phyloP scores from a whole-genome alignment of 2,888 invertebrate species.

The Mesorhabditis belari region DNA sequence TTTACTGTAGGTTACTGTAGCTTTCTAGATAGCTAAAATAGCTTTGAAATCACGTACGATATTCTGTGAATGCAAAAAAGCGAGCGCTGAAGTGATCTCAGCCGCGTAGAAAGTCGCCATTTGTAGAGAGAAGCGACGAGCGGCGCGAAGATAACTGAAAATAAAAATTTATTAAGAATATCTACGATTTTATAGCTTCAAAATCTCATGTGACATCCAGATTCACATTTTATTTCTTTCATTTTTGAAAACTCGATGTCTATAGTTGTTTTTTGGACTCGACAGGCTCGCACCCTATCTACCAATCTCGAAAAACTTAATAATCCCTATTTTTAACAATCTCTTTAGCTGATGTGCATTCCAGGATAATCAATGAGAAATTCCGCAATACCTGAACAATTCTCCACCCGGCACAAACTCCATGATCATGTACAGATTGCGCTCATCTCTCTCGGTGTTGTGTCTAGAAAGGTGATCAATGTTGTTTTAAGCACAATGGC shows the following conservation, averaged over 20 bases:
- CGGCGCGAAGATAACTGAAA: slow-evolving; percentile 25
- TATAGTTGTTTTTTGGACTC: too few species aligned
- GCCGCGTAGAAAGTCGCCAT: slow-evolving; percentile 85
- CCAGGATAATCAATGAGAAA: too few species aligned
- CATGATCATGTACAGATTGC: slow-evolving; percentile 89
- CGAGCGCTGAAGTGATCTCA: slow-evolving; percentile 85
- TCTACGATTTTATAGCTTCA: not conserved
- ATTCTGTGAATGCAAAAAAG: slow-evolving; percentile 81
- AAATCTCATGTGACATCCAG: not conserved
- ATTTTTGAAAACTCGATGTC: too few species aligned
- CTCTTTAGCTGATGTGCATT: too few species aligned
- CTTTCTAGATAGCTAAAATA: too few species aligned
- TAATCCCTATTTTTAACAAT: too few species aligned
- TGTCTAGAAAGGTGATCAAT: slow-evolving; percentile 72
- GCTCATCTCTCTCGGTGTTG: slow-evolving; percentile 83
- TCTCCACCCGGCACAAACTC: slow-evolving; percentile 96
- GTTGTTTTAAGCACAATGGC: too few species aligned
- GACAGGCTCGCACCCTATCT: too few species aligned
- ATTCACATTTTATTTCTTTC: too few species aligned
- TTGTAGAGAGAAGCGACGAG: slow-evolving; percentile 53
- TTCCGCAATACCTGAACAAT: slow-evolving; percentile 92
- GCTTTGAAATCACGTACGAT: slow-evolving; percentile 62
- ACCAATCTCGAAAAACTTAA: too few species aligned
- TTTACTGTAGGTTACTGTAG: too few species aligned
- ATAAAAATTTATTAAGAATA: not conserved